These are phyloP conservation scores for Montipora foliosa DNA, from an alignment of 64 coral and sea anemone species.

Conservation along the genomic window DNA sequence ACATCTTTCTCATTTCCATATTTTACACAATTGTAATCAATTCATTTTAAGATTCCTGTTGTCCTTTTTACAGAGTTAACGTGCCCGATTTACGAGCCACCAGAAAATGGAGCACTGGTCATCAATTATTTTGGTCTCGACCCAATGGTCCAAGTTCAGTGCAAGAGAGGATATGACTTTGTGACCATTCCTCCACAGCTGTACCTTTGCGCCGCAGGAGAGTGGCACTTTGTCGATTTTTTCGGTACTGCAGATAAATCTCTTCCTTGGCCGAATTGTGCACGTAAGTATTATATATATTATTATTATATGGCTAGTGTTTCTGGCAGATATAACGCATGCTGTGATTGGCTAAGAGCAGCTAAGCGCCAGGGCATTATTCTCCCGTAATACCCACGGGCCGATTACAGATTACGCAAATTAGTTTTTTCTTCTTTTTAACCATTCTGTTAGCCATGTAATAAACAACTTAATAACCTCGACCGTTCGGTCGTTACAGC, in stretches of 20 bases:
- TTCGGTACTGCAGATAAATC: background rate
- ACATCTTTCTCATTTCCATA: no score
- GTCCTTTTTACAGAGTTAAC: conserved; percentile 20
- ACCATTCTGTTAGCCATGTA: no score
- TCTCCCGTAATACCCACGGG: no score
- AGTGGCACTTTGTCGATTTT: conserved; percentile 1
- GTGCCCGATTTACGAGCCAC: conserved; percentile 32
- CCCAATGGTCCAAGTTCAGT: background rate
- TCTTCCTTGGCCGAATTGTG: conserved; percentile 64
- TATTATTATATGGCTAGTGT: no score
- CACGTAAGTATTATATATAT: conserved; percentile 10
- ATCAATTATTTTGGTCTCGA: background rate
- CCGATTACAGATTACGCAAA: no score
- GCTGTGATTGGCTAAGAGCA: no score
- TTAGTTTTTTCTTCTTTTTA: no score
- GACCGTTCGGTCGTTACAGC: no score
- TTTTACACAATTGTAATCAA: background rate
- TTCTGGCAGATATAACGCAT: no score
- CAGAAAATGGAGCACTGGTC: conserved; percentile 38
- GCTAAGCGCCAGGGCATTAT: no score
- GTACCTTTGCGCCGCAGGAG: conserved; percentile 35
- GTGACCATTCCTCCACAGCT: conserved; percentile 23
- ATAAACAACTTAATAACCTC: no score
- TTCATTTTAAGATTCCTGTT: background rate
- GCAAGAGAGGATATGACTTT: conserved; percentile 23